These are phyloP conservation scores for Andrena minutula DNA, from an alignment of 2,888 invertebrate genomes.

Conservation along the genomic window DNA sequence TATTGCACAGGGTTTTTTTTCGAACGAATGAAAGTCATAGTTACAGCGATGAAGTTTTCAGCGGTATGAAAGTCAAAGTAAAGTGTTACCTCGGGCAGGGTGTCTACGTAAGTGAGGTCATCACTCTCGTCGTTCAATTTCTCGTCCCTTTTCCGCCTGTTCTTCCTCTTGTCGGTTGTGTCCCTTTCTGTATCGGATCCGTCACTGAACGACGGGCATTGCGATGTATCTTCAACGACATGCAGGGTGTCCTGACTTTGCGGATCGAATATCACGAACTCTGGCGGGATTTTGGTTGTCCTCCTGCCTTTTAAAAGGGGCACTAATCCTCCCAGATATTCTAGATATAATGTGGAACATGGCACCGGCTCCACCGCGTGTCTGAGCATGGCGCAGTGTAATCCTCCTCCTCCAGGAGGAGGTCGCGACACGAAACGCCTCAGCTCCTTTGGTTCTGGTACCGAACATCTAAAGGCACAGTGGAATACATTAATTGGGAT, in stretches of 20 bases:
- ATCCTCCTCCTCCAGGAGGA: conserved; percentile 92
- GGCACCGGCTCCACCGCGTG: conserved; percentile 95
- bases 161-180: conserved; percentile 88
- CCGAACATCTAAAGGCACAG: conserved; percentile 91
- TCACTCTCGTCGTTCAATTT: conserved; percentile 86
- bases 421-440: conserved; percentile 97
- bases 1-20: not conserved
- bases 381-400: conserved; percentile 99
- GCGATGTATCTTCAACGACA: conserved; percentile 76
- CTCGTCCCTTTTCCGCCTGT: conserved; percentile 85
- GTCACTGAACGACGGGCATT: conserved; percentile 85
- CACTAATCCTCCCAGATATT: conserved; percentile 98
- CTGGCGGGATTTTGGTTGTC: conserved; percentile 98
- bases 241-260: conserved; percentile 90
- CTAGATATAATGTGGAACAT: conserved; percentile 95
- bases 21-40: too few species aligned
- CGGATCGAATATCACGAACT: conserved; percentile 98
- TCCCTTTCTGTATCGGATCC: conserved; percentile 88
- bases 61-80: not conserved
- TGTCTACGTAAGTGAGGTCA: conserved; percentile 93
- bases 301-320: conserved; percentile 97
- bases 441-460: conserved; percentile 94
- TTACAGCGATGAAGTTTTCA: too few species aligned
- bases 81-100: conserved; percentile 91
- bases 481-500: not conserved